Evolutionary conservation across 2,797 vertebrate genomes (phyloP).

Genomic region (Hybognathus amarus): DNA sequence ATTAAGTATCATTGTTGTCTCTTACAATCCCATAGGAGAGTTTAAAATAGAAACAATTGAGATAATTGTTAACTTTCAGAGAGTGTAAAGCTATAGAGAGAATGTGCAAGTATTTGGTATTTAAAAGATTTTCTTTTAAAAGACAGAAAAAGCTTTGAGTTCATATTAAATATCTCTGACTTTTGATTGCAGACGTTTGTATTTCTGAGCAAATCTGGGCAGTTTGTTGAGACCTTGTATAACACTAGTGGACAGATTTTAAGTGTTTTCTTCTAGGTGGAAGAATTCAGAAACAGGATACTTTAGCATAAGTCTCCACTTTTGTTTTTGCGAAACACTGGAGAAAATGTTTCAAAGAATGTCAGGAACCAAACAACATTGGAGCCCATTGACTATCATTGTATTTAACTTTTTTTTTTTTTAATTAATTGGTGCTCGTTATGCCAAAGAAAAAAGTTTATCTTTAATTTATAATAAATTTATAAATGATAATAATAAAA

Average conservation of each 20-base stretch:
- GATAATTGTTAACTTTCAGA: slow-evolving; percentile 11
- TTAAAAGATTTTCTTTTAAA: neutral
- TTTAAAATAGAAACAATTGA: slow-evolving; percentile 5
- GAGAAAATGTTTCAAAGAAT: neutral
- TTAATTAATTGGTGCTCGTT: no score
- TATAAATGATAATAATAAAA: no score
- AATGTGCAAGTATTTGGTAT: slow-evolving; percentile 2
- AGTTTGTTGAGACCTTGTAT: neutral
- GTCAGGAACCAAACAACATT: neutral
- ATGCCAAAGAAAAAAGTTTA: no score
- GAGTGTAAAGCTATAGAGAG: neutral
- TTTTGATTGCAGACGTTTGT: neutral
- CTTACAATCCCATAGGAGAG: neutral
- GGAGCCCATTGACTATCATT: neutral
- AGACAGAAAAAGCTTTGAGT: neutral
- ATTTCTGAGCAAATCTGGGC: neutral
- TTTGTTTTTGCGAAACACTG: neutral
- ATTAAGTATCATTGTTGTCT: neutral
- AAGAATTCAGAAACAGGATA: neutral
- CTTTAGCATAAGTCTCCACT: neutral
- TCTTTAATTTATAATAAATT: no score
- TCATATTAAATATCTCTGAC: neutral
- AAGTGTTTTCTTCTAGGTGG: neutral
- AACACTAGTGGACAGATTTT: neutral
- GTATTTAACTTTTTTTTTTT: neutral